Base-by-base conservation (phyloP, 2,113 vertebrate species). In the Anthoscopus minutus region DNA sequence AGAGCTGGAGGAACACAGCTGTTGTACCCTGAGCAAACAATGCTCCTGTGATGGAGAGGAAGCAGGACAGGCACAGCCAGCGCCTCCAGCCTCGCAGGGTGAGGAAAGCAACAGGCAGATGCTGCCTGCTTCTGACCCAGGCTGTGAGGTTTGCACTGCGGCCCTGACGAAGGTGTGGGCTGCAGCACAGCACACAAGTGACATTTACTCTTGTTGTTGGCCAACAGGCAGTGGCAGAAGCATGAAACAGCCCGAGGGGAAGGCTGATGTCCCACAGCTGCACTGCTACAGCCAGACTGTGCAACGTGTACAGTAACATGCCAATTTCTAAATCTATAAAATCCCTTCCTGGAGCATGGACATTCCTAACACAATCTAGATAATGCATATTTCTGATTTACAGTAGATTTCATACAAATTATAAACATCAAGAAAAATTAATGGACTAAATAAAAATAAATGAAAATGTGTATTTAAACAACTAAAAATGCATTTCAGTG, bases 1-100 rank as follows among this genome's bases (percentile, higher is more conserved):
- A 60, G 62, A 58, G 11, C 51, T 8, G 25, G 27, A 42, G 33
- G 22, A 50, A 53, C 18, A 13, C 10, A 27, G 47, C 17, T 1
- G 2, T 30, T 10, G 50, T 7, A 24, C 18, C 17, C 18, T 3
- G 13, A 12, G 22, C 21, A 24, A 60, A 7, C 11, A 12, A 25
- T 0, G 1, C 24, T 58, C 30, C 50, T 13, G 31, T 17, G 72
- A 23, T 0, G 3, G 18, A 66, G 47, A 0, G 0, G 62, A 35
- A 72, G 23, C 3, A 1, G 40, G 21, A n/a, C n/a, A n/a, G n/a
- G n/a, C n/a, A n/a, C 35, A 8, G 28, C 5, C 81, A n/a, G 33
- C n/a, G 28, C 37, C n/a, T 16, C 40, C 1, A 0, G 24, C 4
- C 1, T 35, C 14, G 2, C 2, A 1, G 27, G 19, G 25, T 4